Evolutionary conservation across 2,113 vertebrate species (phyloP).

Genomic region (Cyanistes caeruleus): DNA sequence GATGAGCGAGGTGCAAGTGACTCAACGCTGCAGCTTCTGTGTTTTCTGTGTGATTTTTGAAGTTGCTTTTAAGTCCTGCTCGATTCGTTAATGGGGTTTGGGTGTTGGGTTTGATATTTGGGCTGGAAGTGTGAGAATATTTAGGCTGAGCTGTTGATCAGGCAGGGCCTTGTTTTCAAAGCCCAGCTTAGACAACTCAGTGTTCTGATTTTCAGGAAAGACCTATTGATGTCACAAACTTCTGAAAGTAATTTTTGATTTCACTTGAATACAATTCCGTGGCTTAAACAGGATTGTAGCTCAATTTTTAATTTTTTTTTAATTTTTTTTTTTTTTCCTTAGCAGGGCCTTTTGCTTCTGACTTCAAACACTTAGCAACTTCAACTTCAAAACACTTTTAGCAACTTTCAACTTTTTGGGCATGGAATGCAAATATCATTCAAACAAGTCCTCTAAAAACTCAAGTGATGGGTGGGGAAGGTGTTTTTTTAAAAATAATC

Average conservation of each 20-base stretch:
- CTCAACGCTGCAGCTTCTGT: not conserved
- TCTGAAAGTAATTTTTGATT: not conserved
- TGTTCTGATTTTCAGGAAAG: not conserved
- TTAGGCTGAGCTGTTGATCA: not conserved
- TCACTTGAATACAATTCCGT: not conserved
- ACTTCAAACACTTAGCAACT: not conserved
- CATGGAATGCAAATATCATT: not conserved
- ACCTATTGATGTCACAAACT: not conserved
- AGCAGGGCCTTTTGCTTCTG: not conserved
- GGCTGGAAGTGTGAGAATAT: not conserved
- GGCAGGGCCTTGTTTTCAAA: not conserved
- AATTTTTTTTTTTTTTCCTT: not conserved
- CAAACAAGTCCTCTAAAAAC: not conserved
- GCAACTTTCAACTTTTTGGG: not conserved
- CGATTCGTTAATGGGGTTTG: not conserved
- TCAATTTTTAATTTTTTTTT: not conserved
- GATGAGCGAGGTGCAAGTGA: not conserved
- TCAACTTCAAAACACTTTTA: not conserved
- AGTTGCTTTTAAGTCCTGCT: not conserved
- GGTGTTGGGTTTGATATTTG: not conserved
- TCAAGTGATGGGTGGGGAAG: not conserved
- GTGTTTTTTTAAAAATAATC: not conserved
- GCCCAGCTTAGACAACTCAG: not conserved
- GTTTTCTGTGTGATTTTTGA: not conserved
- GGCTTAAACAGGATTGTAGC: not conserved